Evolutionary conservation across 2,888 invertebrate species (phyloP).

Genomic region (Andrena bucephala): DNA sequence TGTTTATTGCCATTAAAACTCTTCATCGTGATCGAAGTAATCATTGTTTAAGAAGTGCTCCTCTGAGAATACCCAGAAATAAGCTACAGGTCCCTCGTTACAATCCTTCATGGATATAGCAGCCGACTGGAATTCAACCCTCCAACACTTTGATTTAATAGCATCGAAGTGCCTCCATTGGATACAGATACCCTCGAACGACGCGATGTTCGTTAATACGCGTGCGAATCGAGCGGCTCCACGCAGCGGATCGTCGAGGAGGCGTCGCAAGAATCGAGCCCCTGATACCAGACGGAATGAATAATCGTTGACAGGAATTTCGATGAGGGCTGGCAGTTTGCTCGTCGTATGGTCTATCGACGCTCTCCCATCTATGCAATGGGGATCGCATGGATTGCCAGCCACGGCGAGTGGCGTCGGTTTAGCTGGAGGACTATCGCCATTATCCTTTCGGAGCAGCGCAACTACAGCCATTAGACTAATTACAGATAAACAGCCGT

Average conservation of each 20-base stretch:
- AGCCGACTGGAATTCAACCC: too few relatives aligned
- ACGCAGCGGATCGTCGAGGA: not conserved
- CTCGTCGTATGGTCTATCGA: constrained; percentile 34
- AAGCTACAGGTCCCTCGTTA: too few relatives aligned
- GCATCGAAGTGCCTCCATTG: not conserved
- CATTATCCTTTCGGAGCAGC: constrained; percentile 53
- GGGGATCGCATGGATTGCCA: constrained; percentile 29
- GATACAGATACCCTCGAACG: not conserved
- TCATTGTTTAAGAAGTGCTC: not conserved
- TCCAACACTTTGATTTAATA: not conserved
- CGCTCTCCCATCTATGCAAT: constrained; percentile 38
- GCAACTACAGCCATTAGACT: constrained; percentile 47
- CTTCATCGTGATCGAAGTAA: not conserved
- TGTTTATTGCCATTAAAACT: not conserved
- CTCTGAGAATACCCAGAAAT: too few relatives aligned
- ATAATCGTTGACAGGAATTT: constrained; percentile 39
- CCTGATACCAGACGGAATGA: constrained; percentile 20
- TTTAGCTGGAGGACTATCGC: constrained; percentile 36
- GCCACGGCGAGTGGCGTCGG: constrained; percentile 8
- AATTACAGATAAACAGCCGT: constrained; percentile 63
- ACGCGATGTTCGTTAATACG: constrained; percentile 14
- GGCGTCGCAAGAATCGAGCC: not conserved
- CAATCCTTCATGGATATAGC: too few relatives aligned
- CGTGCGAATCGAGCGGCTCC: not conserved
- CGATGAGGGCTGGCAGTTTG: constrained; percentile 33